Base-by-base conservation (phyloP, 2,888 invertebrate genomes). In the Sinohyriopsis cumingii region DNA sequence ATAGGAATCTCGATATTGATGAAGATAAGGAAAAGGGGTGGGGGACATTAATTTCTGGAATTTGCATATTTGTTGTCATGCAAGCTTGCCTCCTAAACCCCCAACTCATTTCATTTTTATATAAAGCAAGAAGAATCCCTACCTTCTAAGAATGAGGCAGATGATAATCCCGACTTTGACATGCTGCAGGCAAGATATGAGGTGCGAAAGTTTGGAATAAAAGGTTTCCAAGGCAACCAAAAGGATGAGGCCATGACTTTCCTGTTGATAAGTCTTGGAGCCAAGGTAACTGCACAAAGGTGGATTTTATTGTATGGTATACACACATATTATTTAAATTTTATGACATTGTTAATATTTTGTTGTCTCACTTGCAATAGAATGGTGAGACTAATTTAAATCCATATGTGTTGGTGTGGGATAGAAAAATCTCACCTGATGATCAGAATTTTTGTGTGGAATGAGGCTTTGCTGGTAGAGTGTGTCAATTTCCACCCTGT, bases 121-220 rank as follows among this genome's bases (percentile, higher is more conserved):
- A 12, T 45, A 12, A 45, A 45, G 45, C 45, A 9, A 45, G 12
- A n/a, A 22, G 63, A 62, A 19, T n/a, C n/a, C 28, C 15, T 53
- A 18, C 55, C 20, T 22, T 45, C n/a, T 4, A 55, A 62, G 53
- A 24, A 19, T 25, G 55, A 55, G 59, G 59, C 25, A 25, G 28
- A 55, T 20, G 28, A 25, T 20, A 63, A 60, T 4, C 66, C 75
- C 22, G 79, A 82, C 24, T 84, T 94, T 75, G 94, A 95, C 81
- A 93, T 96, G 83, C 95, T 95, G 82, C 93, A 92, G 84, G 94
- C 94, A 1, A 92, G 95, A 66, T 94, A 94, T 89, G 96, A 97
- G 87, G 93, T 97, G 6, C 93, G 95, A 12, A 95, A 94, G 86
- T 95, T 96, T 89, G 96, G 95, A 55, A 94, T 95, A 91, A 93